Percentiles rank a stretch among this genome's conserved stretches.
Evolutionary conservation across 2,888 invertebrate species (phyloP).

Genomic region (Rhamphomyia laevipes): DNA sequence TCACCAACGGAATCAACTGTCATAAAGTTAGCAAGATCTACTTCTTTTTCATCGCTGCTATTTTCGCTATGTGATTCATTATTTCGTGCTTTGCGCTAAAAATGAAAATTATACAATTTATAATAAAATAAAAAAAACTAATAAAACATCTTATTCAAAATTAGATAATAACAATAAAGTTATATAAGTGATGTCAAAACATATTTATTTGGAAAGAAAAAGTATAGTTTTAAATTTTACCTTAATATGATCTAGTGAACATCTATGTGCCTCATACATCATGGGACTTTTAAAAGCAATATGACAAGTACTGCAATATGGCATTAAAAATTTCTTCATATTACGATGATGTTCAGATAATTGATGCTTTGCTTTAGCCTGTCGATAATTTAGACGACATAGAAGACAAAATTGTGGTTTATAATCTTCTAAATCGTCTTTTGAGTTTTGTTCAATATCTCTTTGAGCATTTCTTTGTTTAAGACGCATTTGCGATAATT

Average conservation of each 20-base stretch:
- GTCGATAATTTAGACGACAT: constrained; percentile 65
- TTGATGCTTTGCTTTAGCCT: constrained; percentile 65
- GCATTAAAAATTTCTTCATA: constrained; percentile 75
- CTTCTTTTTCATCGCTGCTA: constrained; percentile 55
- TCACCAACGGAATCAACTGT: constrained; percentile 82
- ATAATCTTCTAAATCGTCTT: constrained; percentile 45
- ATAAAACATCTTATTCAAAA: no score
- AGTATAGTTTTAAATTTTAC: no score
- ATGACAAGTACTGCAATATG: constrained; percentile 66
- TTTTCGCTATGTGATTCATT: constrained; percentile 46
- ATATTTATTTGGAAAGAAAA: no score
- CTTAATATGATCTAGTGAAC: constrained; percentile 69
- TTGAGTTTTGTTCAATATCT: constrained; percentile 59
- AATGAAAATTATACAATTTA: constrained; percentile 6
- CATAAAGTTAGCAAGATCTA: constrained; percentile 73
- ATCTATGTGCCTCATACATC: constrained; percentile 73
- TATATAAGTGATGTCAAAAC: no score
- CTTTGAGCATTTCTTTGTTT: constrained; percentile 70
- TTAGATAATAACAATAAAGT: no score
- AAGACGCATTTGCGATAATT: constrained; percentile 63
- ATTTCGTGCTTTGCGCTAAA: constrained; percentile 45
- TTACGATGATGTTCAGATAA: constrained; percentile 68
- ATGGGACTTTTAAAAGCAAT: constrained; percentile 71
- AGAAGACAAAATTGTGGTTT: constrained; percentile 60
- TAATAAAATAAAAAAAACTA: not conserved